Evolutionary conservation across 2,888 invertebrate species (phyloP).

Genomic region (Acanthoscelides obtectus): DNA sequence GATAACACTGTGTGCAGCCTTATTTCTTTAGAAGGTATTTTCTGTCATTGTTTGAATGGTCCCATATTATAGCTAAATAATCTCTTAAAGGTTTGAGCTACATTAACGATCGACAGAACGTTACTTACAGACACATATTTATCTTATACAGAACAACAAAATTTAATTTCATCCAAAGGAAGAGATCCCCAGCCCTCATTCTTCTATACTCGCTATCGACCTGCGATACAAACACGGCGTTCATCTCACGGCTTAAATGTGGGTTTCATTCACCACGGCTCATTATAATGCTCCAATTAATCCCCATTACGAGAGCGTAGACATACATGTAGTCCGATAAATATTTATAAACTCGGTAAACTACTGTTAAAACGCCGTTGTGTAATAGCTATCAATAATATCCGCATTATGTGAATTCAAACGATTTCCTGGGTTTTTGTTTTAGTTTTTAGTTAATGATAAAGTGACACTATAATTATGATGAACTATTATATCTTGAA

Average conservation of each 20-base stretch:
- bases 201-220: too few relatives aligned
- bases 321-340: neutral
- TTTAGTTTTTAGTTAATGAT: neutral
- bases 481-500: neutral
- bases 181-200: too few relatives aligned
- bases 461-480: neutral
- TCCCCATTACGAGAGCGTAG: neutral
- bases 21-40: too few relatives aligned
- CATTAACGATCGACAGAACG: too few relatives aligned
- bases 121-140: too few relatives aligned
- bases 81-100: too few relatives aligned
- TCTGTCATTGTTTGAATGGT: too few relatives aligned
- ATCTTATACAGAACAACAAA: too few relatives aligned
- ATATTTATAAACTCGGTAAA: neutral
- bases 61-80: too few relatives aligned
- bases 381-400: neutral
- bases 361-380: neutral
- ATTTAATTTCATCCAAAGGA: too few relatives aligned
- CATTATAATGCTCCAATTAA: neutral
- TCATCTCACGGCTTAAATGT: neutral
- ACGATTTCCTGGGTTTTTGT: neutral
- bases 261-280: neutral
- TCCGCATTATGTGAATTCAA: neutral
- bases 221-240: neutral
- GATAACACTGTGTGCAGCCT: too few relatives aligned